Conservation (phyloP, 2,797 vertebrate genomes). For the Smutsia temminckii region DNA sequence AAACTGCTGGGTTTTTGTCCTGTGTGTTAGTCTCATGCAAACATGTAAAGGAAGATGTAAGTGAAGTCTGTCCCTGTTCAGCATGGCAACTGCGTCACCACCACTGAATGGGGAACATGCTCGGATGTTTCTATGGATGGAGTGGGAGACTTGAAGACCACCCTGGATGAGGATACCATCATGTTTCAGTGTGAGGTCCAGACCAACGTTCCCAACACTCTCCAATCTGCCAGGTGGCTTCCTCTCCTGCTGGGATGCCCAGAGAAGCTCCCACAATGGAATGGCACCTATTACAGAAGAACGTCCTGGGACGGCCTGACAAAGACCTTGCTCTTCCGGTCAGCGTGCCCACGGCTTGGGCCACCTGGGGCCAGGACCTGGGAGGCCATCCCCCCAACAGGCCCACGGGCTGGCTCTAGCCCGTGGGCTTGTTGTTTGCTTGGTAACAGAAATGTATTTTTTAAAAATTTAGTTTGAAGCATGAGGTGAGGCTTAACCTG, state of each 20-base stretch:
- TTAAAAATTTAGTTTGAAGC: not conserved
- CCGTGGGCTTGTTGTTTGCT: not conserved
- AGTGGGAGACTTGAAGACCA: not conserved
- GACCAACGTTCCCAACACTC: not conserved
- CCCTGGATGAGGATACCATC: not conserved
- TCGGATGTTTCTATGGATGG: not conserved
- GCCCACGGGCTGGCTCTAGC: not conserved
- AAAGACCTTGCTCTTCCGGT: not conserved
- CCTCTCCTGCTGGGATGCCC: not conserved
- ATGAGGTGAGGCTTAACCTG: not conserved
- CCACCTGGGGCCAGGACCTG: accelerated
- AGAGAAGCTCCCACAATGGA: not conserved
- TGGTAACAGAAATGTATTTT: not conserved
- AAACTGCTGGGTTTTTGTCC: not conserved
- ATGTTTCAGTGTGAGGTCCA: not conserved
- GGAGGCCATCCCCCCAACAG: not conserved
- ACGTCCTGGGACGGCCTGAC: not conserved
- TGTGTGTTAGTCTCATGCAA: not conserved
- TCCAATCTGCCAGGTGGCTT: not conserved
- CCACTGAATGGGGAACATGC: not conserved
- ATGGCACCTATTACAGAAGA: too few species aligned
- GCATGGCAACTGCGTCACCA: not conserved
- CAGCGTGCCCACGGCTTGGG: not conserved
- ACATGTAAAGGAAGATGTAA: not conserved
- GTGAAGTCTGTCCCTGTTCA: not conserved